A percentile compares a stretch with the other conserved stretches of the same genome.
Conservation (phyloP, 2,797 vertebrate species). For the Cossypha dichroa region DNA sequence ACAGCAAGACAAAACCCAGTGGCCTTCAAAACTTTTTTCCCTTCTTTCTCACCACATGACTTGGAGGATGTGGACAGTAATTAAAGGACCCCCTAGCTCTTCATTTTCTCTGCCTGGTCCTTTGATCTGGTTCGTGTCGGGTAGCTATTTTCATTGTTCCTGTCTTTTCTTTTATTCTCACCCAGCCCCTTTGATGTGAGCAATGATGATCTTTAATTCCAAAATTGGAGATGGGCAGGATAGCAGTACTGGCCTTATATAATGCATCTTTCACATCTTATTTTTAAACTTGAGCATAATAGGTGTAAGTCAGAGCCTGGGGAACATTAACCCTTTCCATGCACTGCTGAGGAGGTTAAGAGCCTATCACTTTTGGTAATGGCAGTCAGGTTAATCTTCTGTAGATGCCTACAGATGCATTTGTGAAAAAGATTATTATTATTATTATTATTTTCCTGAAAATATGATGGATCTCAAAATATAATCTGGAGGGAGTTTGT, state of each 20-base stretch:
- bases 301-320: constrained; percentile 60
- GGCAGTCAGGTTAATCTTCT: neutral
- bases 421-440: neutral
- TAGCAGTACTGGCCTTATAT: constrained; percentile 75
- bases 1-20: constrained; percentile 82
- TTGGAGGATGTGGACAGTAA: constrained; percentile 92
- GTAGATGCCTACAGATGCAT: neutral
- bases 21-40: constrained; percentile 86
- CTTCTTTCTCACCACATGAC: constrained; percentile 82
- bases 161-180: constrained; percentile 80
- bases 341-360: neutral
- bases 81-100: constrained; percentile 93
- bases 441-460: constrained; percentile 29
- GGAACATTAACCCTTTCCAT: constrained; percentile 32
- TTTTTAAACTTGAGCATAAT: constrained; percentile 77
- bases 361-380: neutral
- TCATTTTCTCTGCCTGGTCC: constrained; percentile 85
- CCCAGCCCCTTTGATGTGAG: constrained; percentile 86
- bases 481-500: constrained; percentile 76
- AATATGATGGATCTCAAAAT: constrained; percentile 70
- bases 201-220: constrained; percentile 90
- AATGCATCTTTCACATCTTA: constrained; percentile 79
- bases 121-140: constrained; percentile 94
- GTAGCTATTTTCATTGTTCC: constrained; percentile 84
- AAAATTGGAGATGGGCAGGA: constrained; percentile 83